These are phyloP conservation scores for Rhabdornis inornatus DNA, from an alignment of 2,113 vertebrate species.

Conservation along the genomic window DNA sequence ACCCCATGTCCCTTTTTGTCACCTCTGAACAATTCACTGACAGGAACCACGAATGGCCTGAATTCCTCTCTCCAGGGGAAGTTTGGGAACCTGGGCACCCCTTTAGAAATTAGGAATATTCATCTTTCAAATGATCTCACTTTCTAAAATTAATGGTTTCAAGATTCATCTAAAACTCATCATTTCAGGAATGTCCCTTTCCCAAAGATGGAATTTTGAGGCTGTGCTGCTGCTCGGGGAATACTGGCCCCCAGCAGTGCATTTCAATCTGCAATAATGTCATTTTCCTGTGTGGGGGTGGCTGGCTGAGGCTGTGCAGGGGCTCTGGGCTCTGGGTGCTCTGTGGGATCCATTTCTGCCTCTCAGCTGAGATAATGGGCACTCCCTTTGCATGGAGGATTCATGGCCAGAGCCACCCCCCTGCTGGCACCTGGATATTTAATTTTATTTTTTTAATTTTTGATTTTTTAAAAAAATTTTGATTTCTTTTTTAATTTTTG, in stretches of 20 bases:
- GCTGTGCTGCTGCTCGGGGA: not conserved
- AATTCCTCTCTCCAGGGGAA: not conserved
- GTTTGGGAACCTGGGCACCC: rapidly evolving
- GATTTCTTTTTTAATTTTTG: too few species aligned
- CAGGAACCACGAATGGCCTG: rapidly evolving
- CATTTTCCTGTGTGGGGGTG: not conserved
- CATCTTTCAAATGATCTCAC: rapidly evolving
- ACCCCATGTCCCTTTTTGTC: rapidly evolving
- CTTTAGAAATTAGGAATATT: not conserved
- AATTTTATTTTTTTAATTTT: too few species aligned
- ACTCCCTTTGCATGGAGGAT: not conserved
- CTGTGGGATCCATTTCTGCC: not conserved
- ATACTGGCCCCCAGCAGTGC: rapidly evolving
- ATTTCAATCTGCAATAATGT: rapidly evolving
- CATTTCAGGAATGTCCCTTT: rapidly evolving
- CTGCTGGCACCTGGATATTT: not conserved
- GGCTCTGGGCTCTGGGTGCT: not conserved
- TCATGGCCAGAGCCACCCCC: not conserved
- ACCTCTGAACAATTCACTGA: rapidly evolving
- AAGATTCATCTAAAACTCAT: not conserved
- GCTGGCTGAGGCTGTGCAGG: not conserved
- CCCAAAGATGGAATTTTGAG: rapidly evolving
- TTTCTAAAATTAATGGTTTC: not conserved
- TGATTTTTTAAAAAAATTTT: too few species aligned
- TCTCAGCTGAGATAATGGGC: not conserved